phyloP scores from a whole-genome alignment of 2,113 vertebrate genomes.

The Podilymbus podiceps region DNA sequence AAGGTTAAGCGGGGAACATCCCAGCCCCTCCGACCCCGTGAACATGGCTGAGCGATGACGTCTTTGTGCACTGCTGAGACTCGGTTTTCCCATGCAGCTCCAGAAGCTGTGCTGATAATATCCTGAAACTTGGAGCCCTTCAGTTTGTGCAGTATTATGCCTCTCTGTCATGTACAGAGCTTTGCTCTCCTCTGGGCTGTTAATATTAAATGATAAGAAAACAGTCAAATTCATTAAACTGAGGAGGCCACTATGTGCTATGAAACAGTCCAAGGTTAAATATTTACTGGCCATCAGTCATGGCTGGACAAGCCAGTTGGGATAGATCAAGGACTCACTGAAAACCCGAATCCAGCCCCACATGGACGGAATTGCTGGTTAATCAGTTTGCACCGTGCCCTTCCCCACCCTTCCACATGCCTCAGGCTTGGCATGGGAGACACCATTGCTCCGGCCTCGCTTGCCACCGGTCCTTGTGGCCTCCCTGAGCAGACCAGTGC shows the following conservation, averaged over 20 bases:
- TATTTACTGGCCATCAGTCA: constrained; percentile 27
- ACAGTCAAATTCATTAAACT: background rate
- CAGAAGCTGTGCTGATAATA: background rate
- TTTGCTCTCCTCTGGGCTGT: background rate
- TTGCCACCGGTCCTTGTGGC: accelerated
- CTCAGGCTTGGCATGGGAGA: background rate
- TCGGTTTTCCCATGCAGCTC: background rate
- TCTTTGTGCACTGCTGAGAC: background rate
- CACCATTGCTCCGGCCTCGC: background rate
- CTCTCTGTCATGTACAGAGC: background rate
- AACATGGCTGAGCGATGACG: background rate
- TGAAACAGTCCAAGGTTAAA: constrained; percentile 21
- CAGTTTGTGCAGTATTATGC: background rate
- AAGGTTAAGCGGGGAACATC: background rate
- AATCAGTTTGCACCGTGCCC: background rate
- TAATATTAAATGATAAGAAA: constrained; percentile 44
- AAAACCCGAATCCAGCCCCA: background rate
- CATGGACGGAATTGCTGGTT: background rate
- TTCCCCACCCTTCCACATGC: background rate
- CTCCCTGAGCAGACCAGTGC: background rate
- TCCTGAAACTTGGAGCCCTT: background rate
- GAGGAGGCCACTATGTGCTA: background rate
- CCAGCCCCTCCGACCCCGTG: accelerated
- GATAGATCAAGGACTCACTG: background rate
- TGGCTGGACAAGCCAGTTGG: background rate